phyloP scores from a whole-genome alignment of 2,888 invertebrate species.

The Hylaea fasciaria region DNA sequence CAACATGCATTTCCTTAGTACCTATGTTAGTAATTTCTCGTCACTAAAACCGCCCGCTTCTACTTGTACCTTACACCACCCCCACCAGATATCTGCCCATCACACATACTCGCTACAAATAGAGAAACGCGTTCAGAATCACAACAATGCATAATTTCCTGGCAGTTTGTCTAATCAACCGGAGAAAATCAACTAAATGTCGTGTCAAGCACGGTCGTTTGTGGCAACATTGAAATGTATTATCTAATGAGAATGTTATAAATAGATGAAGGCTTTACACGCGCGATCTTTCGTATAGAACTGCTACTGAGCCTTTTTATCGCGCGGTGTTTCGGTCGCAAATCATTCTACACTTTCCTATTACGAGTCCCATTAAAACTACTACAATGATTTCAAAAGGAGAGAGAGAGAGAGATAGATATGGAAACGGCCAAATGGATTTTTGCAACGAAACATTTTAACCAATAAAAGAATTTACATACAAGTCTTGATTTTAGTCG shows the following conservation, averaged over 20 bases:
- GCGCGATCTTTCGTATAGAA: neutral
- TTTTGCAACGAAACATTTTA: too few relatives aligned
- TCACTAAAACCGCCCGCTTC: slow-evolving; percentile 10
- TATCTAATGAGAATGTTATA: slow-evolving; percentile 39
- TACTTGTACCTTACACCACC: slow-evolving; percentile 24
- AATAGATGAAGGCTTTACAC: slow-evolving; percentile 5
- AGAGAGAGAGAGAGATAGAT: too few relatives aligned
- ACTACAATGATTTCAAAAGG: too few relatives aligned
- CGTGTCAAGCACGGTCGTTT: slow-evolving; percentile 45
- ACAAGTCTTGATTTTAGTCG: too few relatives aligned
- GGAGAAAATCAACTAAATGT: slow-evolving; percentile 53
- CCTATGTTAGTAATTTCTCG: too few relatives aligned
- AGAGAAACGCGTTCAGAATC: slow-evolving; percentile 58
- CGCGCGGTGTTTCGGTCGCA: neutral
- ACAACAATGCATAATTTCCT: slow-evolving; percentile 52
- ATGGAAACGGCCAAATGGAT: too few relatives aligned
- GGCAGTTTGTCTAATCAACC: slow-evolving; percentile 41
- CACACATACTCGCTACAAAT: slow-evolving; percentile 48
- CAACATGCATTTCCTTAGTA: too few relatives aligned
- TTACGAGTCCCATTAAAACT: too few relatives aligned
- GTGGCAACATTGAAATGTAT: slow-evolving; percentile 43
- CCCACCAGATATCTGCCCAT: slow-evolving; percentile 41
- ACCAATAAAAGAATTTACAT: too few relatives aligned
- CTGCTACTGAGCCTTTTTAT: neutral
- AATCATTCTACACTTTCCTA: too few relatives aligned